Evolutionary conservation across 2,113 vertebrate genomes (phyloP), one percentile per base, ranked within the genome.

Genomic region (Phodopus roborovskii): DNA sequence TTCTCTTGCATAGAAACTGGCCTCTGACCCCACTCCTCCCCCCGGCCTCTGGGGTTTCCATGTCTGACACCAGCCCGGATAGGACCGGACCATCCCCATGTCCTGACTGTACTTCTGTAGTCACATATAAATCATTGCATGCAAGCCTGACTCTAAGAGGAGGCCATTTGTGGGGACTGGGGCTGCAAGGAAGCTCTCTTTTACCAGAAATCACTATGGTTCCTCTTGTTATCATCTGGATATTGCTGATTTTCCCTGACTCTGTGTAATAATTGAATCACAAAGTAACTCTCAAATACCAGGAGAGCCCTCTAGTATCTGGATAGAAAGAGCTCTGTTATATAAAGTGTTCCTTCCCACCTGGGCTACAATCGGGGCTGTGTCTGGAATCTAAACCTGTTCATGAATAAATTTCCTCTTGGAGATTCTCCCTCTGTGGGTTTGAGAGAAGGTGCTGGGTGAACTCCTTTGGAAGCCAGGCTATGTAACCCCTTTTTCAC

Each of bases 261-360:
- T 93, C 85, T 90, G 60, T 74, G 33, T 64, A 26, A 87, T 97
- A 94, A 94, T 15, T 64, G 86, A 95, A 91, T 74, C 45, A 89
- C 92, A 97, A 95, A 91, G 60, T 86, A 97, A 64, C 62, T 92
- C 91, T 91, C 58, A 50, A 78, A 58, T 94, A 74, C 89, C 68
- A 94, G 39, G 56, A 95, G 45, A 94, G 84, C 53, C 81, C 33
- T 45, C 73, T 68, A 70, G 86, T 30, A 88, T 68, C 39, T 36
- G 79, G 81, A 53, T 12, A 88, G 71, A 95, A 96, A 96, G 33
- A 89, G 20, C 53, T 28, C n/a, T 75, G 85, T 95, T 94, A 85
- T 73, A 85, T 60, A 62, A 95, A 97, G 68, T 89, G 73, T 58
- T 87, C 48, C 92, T 39, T 87, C 48, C 92, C 39, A 62, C 60